phyloP scores from a whole-genome alignment of 2,797 vertebrate genomes.

The Furcifer pardalis region DNA sequence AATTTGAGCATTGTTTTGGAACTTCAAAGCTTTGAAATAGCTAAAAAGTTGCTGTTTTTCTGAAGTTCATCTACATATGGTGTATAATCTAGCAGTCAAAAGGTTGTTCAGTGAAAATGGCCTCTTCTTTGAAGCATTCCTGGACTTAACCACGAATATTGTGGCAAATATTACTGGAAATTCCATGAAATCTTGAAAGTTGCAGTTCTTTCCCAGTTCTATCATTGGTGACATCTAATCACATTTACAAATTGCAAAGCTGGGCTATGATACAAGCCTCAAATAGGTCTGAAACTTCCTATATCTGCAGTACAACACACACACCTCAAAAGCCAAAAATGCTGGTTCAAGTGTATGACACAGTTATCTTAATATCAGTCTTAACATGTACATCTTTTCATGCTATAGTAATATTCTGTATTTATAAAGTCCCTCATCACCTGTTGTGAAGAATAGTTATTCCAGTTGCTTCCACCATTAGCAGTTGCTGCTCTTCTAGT shows the following conservation, averaged over 20 bases:
- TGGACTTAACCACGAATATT: not conserved
- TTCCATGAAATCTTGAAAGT: not conserved
- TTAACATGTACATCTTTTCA: not conserved
- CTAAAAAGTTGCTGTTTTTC: not conserved
- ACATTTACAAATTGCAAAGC: not conserved
- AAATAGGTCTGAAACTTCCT: not conserved
- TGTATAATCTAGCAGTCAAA: not conserved
- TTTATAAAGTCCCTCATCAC: not conserved
- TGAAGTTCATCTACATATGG: not conserved
- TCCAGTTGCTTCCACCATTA: not conserved
- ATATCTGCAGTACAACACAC: not conserved
- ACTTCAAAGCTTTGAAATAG: not conserved
- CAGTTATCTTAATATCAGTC: not conserved
- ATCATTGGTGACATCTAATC: not conserved
- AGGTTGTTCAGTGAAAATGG: not conserved
- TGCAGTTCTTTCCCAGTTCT: not conserved
- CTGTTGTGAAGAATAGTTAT: slow-evolving; percentile 1
- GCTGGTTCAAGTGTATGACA: not conserved
- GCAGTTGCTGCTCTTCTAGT: not conserved
- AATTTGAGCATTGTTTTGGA: not conserved
- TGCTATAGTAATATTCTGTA: not conserved
- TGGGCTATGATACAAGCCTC: not conserved
- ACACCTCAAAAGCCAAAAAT: not conserved
- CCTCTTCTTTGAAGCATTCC: not conserved
- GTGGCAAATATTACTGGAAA: not conserved